phyloP scores from a whole-genome alignment of 2,113 vertebrate genomes.

The Takifugu bimaculatus region DNA sequence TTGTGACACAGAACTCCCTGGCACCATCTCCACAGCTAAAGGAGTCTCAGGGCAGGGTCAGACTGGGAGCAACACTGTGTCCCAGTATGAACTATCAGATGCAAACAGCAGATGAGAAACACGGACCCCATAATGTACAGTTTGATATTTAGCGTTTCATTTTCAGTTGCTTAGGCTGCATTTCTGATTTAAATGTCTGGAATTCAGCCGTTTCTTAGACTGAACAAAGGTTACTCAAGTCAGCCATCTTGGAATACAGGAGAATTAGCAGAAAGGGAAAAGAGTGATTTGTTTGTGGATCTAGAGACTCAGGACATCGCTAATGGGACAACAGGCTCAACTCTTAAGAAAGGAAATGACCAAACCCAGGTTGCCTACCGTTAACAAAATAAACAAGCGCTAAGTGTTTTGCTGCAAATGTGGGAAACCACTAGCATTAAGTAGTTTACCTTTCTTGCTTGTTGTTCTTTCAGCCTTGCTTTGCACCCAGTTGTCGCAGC shows the following conservation, averaged over 20 bases:
- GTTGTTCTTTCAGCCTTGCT: conserved; percentile 24
- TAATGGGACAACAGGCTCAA: conserved; percentile 18
- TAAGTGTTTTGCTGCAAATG: conserved; percentile 71
- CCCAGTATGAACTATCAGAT: no score
- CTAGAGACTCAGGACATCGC: conserved; percentile 27
- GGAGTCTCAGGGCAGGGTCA: no score
- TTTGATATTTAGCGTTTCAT: no score
- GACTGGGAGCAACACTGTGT: no score
- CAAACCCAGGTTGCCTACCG: conserved; percentile 20
- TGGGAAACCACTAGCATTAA: conserved; percentile 46
- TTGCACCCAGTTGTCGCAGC: conserved; percentile 9
- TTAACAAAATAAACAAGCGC: conserved; percentile 31
- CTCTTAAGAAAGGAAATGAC: conserved; percentile 64
- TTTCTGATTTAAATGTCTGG: no score
- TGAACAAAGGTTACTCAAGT: conserved; percentile 5
- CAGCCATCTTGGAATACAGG: conserved; percentile 29
- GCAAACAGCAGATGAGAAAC: no score
- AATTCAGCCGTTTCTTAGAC: no score
- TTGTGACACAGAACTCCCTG: no score
- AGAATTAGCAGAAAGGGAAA: conserved; percentile 13
- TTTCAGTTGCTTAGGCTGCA: no score
- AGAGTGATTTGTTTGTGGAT: conserved; percentile 38
- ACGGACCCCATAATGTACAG: no score
- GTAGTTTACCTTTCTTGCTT: conserved; percentile 20
- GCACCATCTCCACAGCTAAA: no score